Base-by-base conservation (phyloP, 2,888 invertebrate genomes). In the Trimorus sp. region DNA sequence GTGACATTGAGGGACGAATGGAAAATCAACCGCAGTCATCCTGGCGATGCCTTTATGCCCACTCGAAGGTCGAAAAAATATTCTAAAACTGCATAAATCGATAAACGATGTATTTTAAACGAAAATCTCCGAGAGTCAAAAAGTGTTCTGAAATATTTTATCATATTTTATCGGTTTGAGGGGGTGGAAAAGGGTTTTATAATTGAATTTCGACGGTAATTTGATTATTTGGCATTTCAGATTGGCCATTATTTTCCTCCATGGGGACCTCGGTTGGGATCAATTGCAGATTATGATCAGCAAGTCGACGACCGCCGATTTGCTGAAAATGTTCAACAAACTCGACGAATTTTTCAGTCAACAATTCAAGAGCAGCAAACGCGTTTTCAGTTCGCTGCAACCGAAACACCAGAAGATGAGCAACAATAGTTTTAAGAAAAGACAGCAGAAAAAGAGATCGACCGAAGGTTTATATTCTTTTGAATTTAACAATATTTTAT, bases 261-360 rank as follows among this genome's bases (percentile, higher is more conserved):
- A 98, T 91, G 98, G 98, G 53, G 97, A 97, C 86, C 93, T 99
- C 69, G 95, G 95, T 82, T 99, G 99, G 99, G 98, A 98, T 90
- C 98, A 97, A 90, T 93, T 99, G 54, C 99, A 99, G 93, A 94
- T 99, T 87, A 96, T 99, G 94, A 98, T 99, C 90, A 98, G 97
- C 6, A 97, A 98, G 92, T 98, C 98, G 62, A 99, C 99, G 0
- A 98, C 99, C 0, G 98, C 98, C 0, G 99, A 99, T 93, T 93
- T 99, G 79, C 93, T 98, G 62, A 99, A 99, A 93, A 99, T 99
- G 97, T 98, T 96, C 91, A 96, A 97, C 84, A 99, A 99, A 90
- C 93, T 99, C 45, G 98, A 98, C 88, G 98, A 99, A 92, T 99
- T 99, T 93, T 99, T 99, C 93, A 96, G 97, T 82, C 98, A 98